Evolutionary conservation across 2,113 vertebrate species (phyloP), one percentile per base, ranked within the genome.

Genomic region (Notarius lentiginosus): DNA sequence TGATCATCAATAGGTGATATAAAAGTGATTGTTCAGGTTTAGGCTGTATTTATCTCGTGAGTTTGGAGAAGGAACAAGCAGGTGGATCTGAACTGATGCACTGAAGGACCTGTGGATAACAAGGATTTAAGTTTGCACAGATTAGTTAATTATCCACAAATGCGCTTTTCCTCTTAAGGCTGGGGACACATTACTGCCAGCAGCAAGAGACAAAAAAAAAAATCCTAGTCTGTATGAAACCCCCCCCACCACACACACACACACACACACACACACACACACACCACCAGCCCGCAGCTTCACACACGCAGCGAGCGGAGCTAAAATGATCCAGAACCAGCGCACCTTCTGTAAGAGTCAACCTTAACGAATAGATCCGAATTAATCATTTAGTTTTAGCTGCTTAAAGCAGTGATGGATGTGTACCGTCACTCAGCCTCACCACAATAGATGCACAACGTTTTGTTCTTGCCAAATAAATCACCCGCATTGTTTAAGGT

Each of bases 401-500:
- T 95, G 91, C 93, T 95, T 92, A 93, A 92, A 90, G 90, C 92
- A n/a, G 88, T 92, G 95, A 96, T 94, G 95, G 94, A 96, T 96
- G 95, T 95, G 94, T 92, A 94, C 92, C 92, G 92, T 92, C 94
- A 92, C 94, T 95, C 94, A 94, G 92, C 91, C 95, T 93, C 92
- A 93, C 93, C 91, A 95, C 95, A 94, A 95, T 92, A 93, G 93
- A 94, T 93, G 94, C 91, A 94, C 95, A 94, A 92, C 94, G 94
- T 94, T 94, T 95, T 96, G 95, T 96, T 95, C 96, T 91, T 94
- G 94, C 93, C 94, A 93, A 96, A 97, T 97, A 97, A 98, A 98
- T 98, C 97, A 97, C 95, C 95, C 96, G 90, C 95, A 97, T 99
- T 98, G 96, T 98, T 98, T 98, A 98, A 98, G 97, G 96, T 97